Evolutionary conservation across 2,888 invertebrate species (phyloP), one percentile per base, ranked within the genome.

Genomic region (Diadegma fenestrale): DNA sequence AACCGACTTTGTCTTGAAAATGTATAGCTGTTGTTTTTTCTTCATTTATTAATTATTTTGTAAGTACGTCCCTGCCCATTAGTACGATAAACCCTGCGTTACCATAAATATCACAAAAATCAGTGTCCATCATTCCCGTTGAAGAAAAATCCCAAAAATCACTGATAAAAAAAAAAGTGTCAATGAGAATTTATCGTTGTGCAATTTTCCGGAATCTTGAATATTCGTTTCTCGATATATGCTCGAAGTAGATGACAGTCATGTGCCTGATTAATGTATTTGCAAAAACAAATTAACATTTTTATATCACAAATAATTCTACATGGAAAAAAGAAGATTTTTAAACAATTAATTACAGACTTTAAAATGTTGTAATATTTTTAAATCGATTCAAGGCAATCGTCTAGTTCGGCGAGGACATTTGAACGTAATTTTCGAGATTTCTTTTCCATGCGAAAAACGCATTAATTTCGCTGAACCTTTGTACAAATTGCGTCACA

Each of bases 221-320:
- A 45, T 82, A 78, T 78, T 54, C 41, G 58, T 58, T 45, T 68
- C 66, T 68, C 37, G 51, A 71, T 78, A 64, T 72, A 78, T 45
- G 72, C 72, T 82, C 72, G 33, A 78, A 19, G 22, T 66, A 82
- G 33, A 78, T 72, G 45, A 73, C 77, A 72, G 73, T 73, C 12
- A 73, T 79, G 78, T 79, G 78, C 73, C 82, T 83, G 73, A 73
- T 71, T 77, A 82, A 71, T 72, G 68, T 78, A 78, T 66, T 73
- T 79, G 63, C 73, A 51, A 63, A 79, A 75, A 19, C 58, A 58
- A 2, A 54, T 54, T 22, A 58, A 58, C 14, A 26, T 26, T 5
- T 4, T 26, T 58, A 58, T 14, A 22, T 26, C 26, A 22, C 26
- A 26, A 58, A 58, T 26, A 58, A 10, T 22, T 10, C 26, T 10